A percentile compares a stretch with the other conserved stretches of the same genome.
Evolutionary conservation across 2,113 vertebrate species (phyloP).

Genomic region (Bufo bufo): DNA sequence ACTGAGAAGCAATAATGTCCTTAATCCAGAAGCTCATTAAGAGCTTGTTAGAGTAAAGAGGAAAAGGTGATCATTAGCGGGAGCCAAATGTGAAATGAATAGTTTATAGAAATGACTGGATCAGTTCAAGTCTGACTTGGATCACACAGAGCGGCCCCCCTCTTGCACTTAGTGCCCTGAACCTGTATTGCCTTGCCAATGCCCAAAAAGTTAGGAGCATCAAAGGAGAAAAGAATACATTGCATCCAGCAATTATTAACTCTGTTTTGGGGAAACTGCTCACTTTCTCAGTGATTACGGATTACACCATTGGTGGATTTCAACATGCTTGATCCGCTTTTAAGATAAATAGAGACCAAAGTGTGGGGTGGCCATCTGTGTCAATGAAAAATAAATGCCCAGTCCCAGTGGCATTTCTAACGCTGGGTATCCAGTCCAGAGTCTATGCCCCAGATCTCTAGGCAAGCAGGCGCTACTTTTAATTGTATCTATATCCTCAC

Average conservation of each 20-base stretch:
- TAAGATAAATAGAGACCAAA: too few relatives aligned
- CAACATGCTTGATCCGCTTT: too few relatives aligned
- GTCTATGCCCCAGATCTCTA: too few relatives aligned
- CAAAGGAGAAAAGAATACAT: background rate
- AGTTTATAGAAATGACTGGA: background rate
- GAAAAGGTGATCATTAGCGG: conserved; percentile 24
- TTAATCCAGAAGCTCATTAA: conserved; percentile 48
- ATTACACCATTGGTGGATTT: too few relatives aligned
- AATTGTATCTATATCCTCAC: too few relatives aligned
- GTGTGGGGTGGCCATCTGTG: too few relatives aligned
- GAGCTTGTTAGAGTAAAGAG: conserved; percentile 35
- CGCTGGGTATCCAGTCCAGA: too few relatives aligned
- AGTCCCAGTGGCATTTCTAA: too few relatives aligned
- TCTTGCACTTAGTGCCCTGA: background rate
- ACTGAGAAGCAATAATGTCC: conserved; percentile 15
- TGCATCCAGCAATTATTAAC: background rate
- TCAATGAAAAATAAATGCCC: too few relatives aligned
- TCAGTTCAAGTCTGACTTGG: conserved; percentile 20
- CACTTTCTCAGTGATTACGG: background rate
- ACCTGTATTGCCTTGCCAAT: background rate
- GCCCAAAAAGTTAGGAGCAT: background rate
- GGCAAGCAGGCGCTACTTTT: too few relatives aligned
- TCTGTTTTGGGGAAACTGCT: background rate
- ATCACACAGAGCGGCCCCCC: background rate
- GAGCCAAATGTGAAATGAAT: conserved; percentile 18